These are phyloP conservation scores for Pygocentrus nattereri DNA, from an alignment of 2,797 vertebrate genomes.

Conservation along the genomic window DNA sequence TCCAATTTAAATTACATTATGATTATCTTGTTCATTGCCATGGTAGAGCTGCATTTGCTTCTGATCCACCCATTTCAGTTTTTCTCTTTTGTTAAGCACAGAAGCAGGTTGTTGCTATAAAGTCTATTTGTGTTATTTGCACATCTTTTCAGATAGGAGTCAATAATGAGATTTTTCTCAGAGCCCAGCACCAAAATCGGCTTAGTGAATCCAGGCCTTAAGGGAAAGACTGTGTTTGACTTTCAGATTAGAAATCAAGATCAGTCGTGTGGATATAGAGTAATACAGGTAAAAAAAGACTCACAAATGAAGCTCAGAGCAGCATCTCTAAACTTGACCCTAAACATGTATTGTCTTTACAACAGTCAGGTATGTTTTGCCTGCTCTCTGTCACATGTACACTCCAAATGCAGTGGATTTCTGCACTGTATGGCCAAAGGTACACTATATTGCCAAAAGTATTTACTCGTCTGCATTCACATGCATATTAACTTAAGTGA, in stretches of 20 bases:
- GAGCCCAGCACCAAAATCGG: background rate
- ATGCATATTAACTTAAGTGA: too few relatives aligned
- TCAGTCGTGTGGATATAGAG: background rate
- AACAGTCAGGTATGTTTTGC: too few relatives aligned
- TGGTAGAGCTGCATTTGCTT: background rate
- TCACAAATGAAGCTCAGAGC: background rate
- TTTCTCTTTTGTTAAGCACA: background rate
- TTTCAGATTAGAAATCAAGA: background rate
- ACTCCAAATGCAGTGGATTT: too few relatives aligned
- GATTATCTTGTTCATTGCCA: background rate
- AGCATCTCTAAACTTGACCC: background rate
- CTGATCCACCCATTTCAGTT: background rate
- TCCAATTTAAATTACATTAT: background rate
- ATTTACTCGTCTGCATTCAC: too few relatives aligned
- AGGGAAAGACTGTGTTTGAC: background rate
- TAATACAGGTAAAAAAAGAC: background rate
- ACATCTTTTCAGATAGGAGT: background rate
- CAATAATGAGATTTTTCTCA: background rate
- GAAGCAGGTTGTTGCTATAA: background rate
- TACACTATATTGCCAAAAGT: too few relatives aligned
- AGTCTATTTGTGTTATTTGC: background rate
- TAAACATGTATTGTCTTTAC: background rate
- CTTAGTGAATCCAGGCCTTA: background rate
- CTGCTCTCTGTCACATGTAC: too few relatives aligned
- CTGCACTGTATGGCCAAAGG: too few relatives aligned